Percentiles rank a stretch among this genome's conserved stretches.
Evolutionary conservation across 2,113 vertebrate genomes (phyloP).

Genomic region (Nicator chloris): DNA sequence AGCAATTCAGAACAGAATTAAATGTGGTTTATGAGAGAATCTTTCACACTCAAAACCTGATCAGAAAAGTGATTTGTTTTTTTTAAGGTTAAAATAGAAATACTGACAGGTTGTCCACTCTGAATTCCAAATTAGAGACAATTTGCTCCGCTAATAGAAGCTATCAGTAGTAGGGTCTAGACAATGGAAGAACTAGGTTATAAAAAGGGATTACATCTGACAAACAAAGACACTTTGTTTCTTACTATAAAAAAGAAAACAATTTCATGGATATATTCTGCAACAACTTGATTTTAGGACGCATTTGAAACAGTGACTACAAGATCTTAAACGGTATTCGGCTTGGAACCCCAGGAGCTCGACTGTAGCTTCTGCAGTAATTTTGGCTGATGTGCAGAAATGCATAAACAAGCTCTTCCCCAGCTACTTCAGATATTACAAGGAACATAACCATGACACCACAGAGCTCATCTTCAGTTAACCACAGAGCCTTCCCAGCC

Average conservation of each 20-base stretch:
- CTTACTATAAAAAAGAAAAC: neutral
- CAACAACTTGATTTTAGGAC: neutral
- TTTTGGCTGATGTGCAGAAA: neutral
- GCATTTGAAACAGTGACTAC: neutral
- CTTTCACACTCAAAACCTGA: neutral
- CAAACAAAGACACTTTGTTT: neutral
- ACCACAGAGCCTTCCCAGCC: neutral
- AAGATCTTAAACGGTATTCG: neutral
- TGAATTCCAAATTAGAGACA: neutral
- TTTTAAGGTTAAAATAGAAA: neutral
- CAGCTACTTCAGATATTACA: constrained; percentile 34
- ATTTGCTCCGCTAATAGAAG: neutral
- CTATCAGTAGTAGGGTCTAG: neutral
- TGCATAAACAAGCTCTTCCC: neutral
- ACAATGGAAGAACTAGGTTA: neutral
- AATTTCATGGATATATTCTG: neutral
- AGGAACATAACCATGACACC: neutral
- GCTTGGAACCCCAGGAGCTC: neutral
- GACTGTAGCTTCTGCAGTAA: neutral
- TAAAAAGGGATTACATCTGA: neutral
- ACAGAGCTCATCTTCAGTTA: neutral
- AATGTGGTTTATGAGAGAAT: neutral
- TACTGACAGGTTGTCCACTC: neutral
- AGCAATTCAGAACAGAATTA: neutral
- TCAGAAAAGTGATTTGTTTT: neutral